phyloP scores from a whole-genome alignment of 2,888 invertebrate genomes.

The Drosophila ochracea region DNA sequence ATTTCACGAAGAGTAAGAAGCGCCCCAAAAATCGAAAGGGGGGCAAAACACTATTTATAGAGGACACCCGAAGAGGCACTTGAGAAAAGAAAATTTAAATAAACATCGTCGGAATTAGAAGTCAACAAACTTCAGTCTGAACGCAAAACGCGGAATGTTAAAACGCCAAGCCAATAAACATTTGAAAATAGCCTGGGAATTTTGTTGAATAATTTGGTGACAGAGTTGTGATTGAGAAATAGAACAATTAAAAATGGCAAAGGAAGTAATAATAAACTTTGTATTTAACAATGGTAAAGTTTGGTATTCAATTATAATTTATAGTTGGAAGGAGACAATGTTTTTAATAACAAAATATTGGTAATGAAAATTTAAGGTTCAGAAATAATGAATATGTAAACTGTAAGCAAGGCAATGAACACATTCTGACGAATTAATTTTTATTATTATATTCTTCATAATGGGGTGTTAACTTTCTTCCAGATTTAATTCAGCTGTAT shows the following conservation, averaged over 20 bases:
- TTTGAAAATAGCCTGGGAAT: slow-evolving; percentile 2
- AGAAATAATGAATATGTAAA: not conserved
- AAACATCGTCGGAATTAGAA: slow-evolving; percentile 59
- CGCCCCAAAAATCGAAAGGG: slow-evolving; percentile 31
- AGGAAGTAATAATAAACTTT: too few relatives aligned
- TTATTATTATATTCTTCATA: not conserved
- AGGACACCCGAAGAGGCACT: slow-evolving; percentile 54
- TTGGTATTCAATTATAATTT: not conserved
- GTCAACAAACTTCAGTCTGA: slow-evolving; percentile 64
- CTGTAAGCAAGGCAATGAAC: not conserved
- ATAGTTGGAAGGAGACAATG: not conserved
- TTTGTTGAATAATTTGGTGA: slow-evolving; percentile 6
- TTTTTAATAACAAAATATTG: not conserved
- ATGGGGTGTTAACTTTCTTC: not conserved
- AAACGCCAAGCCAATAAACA: slow-evolving; percentile 24
- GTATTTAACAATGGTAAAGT: not conserved
- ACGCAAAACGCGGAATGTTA: slow-evolving; percentile 18
- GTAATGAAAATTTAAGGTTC: not conserved
- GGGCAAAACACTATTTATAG: slow-evolving; percentile 51
- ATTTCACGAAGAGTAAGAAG: slow-evolving; percentile 28
- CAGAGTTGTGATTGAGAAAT: not conserved
- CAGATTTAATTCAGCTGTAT: not conserved
- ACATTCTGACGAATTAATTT: not conserved
- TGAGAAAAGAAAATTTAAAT: slow-evolving; percentile 62
- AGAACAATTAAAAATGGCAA: not conserved